Conservation (phyloP, 2,888 invertebrate species). For the Neoaliturus tenellus region DNA sequence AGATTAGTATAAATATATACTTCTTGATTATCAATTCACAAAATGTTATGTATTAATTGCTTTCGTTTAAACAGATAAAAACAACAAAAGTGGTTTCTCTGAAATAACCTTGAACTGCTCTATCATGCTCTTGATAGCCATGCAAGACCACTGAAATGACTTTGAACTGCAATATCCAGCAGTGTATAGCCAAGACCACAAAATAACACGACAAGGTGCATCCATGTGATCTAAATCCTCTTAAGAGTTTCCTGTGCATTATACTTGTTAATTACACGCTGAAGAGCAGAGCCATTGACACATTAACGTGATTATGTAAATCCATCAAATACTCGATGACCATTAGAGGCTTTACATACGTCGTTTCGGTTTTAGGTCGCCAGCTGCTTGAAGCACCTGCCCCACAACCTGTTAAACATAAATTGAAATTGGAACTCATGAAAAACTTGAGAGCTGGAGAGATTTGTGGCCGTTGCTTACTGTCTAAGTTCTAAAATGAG, state of each 20-base stretch:
- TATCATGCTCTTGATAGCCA: too few relatives aligned
- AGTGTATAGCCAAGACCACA: too few relatives aligned
- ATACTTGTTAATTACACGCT: not conserved
- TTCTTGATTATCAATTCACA: too few relatives aligned
- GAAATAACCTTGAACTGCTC: too few relatives aligned
- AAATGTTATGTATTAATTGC: too few relatives aligned
- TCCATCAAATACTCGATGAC: not conserved
- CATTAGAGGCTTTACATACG: not conserved
- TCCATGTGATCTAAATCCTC: not conserved
- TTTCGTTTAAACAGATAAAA: too few relatives aligned
- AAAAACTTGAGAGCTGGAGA: not conserved
- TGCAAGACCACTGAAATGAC: too few relatives aligned
- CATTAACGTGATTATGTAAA: conserved; percentile 27
- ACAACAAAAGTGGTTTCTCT: too few relatives aligned
- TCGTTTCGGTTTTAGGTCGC: not conserved
- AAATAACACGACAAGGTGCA: not conserved
- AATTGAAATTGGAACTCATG: not conserved
- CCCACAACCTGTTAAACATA: not conserved
- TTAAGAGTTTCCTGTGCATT: not conserved
- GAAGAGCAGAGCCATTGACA: not conserved
- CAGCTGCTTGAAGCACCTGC: not conserved
- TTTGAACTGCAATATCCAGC: too few relatives aligned
- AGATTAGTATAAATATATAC: too few relatives aligned
- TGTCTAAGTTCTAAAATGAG: too few relatives aligned
- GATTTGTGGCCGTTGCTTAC: too few relatives aligned